Percentiles rank a stretch among this genome's conserved stretches.
These are phyloP conservation scores for Drosophila repletoides DNA, from an alignment of 1,140 invertebrate genomes.

Conservation along the genomic window DNA sequence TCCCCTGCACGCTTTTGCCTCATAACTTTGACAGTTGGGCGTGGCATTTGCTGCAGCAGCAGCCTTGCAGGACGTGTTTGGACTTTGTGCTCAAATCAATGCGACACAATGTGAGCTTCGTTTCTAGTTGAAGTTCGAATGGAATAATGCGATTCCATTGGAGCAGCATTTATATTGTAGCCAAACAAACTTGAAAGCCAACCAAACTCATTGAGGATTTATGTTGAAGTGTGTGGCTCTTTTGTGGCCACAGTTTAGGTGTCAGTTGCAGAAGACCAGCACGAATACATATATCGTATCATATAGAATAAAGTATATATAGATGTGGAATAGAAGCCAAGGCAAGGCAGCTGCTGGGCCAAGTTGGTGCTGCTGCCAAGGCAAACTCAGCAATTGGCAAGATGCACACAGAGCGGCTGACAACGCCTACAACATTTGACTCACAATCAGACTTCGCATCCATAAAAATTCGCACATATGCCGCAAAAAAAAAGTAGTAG, in stretches of 20 bases:
- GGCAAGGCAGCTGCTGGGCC: not conserved
- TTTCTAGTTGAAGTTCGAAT: not conserved
- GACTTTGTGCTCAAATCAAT: constrained; percentile 46
- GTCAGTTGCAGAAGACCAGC: constrained; percentile 47
- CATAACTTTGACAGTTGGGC: constrained; percentile 59
- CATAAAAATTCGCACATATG: constrained; percentile 6
- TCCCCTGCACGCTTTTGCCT: constrained; percentile 46
- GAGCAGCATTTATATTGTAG: constrained; percentile 14
- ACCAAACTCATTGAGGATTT: constrained; percentile 22
- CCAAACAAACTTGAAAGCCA: constrained; percentile 31
- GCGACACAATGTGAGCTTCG: constrained; percentile 25
- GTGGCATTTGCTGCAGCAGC: not conserved
- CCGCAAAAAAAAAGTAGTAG: not conserved
- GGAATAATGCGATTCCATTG: constrained; percentile 5
- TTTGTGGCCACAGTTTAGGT: constrained; percentile 32
- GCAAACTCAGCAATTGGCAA: constrained; percentile 33
- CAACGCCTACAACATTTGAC: constrained; percentile 33
- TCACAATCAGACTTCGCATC: constrained; percentile 9
- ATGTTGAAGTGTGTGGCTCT: constrained; percentile 17
- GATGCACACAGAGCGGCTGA: constrained; percentile 28
- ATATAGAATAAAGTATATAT: no score
- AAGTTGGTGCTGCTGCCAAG: constrained; percentile 14
- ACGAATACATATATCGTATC: no score
- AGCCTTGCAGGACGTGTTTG: constrained; percentile 44
- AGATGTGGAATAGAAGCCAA: no score